Percentiles rank a stretch among this genome's conserved stretches.
Evolutionary conservation across 92 coral and sea anemone species (phyloP).

Genomic region (Paramuricea clavata): DNA sequence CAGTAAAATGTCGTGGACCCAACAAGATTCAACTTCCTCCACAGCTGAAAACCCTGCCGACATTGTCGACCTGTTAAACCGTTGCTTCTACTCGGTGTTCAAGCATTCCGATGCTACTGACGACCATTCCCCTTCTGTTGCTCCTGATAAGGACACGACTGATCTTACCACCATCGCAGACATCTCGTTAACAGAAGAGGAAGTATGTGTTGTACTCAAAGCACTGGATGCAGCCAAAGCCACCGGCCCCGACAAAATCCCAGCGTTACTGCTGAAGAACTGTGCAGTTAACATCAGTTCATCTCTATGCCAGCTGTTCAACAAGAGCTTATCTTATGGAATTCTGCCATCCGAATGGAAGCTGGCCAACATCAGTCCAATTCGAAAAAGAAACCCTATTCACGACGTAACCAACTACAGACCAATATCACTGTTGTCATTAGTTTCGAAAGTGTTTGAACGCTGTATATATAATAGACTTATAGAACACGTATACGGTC

Average conservation of each 20-base stretch:
- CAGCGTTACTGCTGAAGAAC: not conserved
- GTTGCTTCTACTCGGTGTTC: too few species aligned
- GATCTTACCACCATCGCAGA: too few species aligned
- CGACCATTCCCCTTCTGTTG: too few species aligned
- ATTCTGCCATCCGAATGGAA: slow-evolving; percentile 20
- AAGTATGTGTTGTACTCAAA: not conserved
- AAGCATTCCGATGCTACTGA: too few species aligned
- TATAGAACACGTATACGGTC: slow-evolving; percentile 40
- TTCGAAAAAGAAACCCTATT: slow-evolving; percentile 10
- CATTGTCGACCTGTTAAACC: too few species aligned
- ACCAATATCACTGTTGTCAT: slow-evolving; percentile 47
- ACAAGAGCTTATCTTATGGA: slow-evolving; percentile 4
- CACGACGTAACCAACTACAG: slow-evolving; percentile 29
- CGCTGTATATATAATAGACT: slow-evolving; percentile 31
- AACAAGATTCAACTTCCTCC: too few species aligned
- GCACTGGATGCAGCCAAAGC: not conserved
- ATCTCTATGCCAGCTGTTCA: not conserved
- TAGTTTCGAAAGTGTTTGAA: slow-evolving; percentile 45
- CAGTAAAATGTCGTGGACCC: too few species aligned
- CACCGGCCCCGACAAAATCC: slow-evolving; percentile 4
- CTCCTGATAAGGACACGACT: too few species aligned
- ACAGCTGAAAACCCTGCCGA: too few species aligned
- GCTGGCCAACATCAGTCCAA: slow-evolving; percentile 29
- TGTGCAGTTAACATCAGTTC: too few species aligned
- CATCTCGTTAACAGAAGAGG: too few species aligned